Conservation (phyloP, 2,888 invertebrate species). For the Strigamia crassipes region DNA sequence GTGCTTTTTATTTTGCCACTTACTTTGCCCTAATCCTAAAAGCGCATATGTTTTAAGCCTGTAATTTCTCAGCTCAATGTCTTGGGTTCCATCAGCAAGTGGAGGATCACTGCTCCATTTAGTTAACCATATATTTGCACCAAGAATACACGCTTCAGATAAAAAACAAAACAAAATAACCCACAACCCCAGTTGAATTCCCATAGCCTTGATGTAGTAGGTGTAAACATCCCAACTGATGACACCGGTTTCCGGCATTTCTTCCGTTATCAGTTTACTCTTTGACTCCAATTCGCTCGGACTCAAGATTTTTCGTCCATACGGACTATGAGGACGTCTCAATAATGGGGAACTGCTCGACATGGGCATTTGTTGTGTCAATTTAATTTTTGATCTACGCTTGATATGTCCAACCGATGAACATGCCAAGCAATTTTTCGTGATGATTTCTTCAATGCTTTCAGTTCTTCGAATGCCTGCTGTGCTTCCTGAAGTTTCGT, state of each 20-base stretch:
- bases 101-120: slow-evolving; percentile 53
- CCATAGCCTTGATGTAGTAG: slow-evolving; percentile 48
- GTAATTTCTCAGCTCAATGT: slow-evolving; percentile 44
- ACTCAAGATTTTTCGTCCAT: not conserved
- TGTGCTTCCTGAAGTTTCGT: not conserved
- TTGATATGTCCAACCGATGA: not conserved
- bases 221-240: slow-evolving; percentile 75
- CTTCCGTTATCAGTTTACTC: slow-evolving; percentile 36
- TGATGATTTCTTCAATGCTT: not conserved
- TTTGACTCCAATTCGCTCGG: not conserved
- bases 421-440: not conserved
- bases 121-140: slow-evolving; percentile 53
- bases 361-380: not conserved
- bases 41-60: slow-evolving; percentile 46
- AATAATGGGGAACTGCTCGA: slow-evolving; percentile 14
- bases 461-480: not conserved
- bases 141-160: slow-evolving; percentile 47
- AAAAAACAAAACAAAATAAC: slow-evolving; percentile 37
- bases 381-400: not conserved
- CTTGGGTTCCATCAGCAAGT: slow-evolving; percentile 55
- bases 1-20: too few relatives aligned
- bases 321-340: not conserved
- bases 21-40: slow-evolving; percentile 47
- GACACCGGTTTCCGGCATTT: slow-evolving; percentile 29
- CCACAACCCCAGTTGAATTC: not conserved